Base-by-base conservation (phyloP, 2,797 vertebrate genomes). In the Galagoides demidoff region DNA sequence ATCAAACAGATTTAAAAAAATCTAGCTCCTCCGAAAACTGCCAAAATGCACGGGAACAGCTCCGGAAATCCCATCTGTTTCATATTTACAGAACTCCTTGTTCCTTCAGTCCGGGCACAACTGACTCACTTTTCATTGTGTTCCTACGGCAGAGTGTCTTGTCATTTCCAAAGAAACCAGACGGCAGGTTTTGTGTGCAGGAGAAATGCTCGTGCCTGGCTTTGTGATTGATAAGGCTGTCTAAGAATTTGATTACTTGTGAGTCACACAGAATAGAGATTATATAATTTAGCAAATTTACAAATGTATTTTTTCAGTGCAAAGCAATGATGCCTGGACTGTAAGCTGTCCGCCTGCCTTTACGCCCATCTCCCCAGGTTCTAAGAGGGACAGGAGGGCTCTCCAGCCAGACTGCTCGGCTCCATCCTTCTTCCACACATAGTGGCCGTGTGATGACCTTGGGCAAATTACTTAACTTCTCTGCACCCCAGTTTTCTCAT, bases 61-160 rank as follows among this genome's bases (percentile, higher is more conserved):
- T 98, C 61, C 70, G 95, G 96, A 96, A 96, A 96, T 95, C 43
- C 98, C 97, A 98, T 98, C 97, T 98, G 98, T 95, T 98, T 96
- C 63, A 0, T 96, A 92, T 97, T 98, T 98, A 90, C 95, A 97
- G 97, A 97, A 96, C 96, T 96, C 0, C 0, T 88, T 79, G 95
- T 98, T 98, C 97, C 85, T 97, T 92, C 2, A 1, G 84, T 95
- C 91, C 82, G 91, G 91, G 88, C 88, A 94, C 57, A 87, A 74
- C 81, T 98, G 97, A 96, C 96, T 98, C 96, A 90, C 89, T 98
- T 76, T 87, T 96, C 84, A 97, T 97, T 97, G 97, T 97, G 95
- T 96, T 96, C 70, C 74, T 95, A 79, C 90, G 96, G 97, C 89
- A 17, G 86, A 91, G 87, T 92, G 92, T 96, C 82, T 90, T 97